These are phyloP conservation scores for Caenorhabditis sp. DNA, from an alignment of 2,888 invertebrate genomes.

Conservation along the genomic window DNA sequence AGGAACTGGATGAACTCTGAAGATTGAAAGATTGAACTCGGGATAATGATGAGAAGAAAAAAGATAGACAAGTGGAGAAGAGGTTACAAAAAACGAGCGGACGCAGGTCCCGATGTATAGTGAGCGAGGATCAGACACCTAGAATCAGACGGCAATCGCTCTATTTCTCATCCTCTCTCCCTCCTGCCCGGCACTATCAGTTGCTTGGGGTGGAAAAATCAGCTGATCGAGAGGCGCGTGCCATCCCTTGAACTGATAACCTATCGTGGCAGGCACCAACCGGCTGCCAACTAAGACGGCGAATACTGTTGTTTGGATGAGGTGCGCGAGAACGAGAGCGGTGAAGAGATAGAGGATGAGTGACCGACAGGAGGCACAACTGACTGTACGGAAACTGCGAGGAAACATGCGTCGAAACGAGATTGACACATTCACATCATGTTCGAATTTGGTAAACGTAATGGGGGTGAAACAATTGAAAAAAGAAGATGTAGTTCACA, in stretches of 20 bases:
- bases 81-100: slow-evolving; percentile 44
- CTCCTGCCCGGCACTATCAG: slow-evolving; percentile 52
- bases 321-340: slow-evolving; percentile 54
- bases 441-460: slow-evolving; percentile 43
- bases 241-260: slow-evolving; percentile 61
- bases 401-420: slow-evolving; percentile 51
- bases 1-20: slow-evolving; percentile 27
- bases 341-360: slow-evolving; percentile 49
- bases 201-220: slow-evolving; percentile 52
- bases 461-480: slow-evolving; percentile 22
- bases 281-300: slow-evolving; percentile 43
- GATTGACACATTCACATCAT: slow-evolving; percentile 52
- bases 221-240: slow-evolving; percentile 59
- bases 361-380: slow-evolving; percentile 49
- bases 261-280: slow-evolving; percentile 61
- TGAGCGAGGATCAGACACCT: slow-evolving; percentile 54
- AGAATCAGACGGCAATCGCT: slow-evolving; percentile 47
- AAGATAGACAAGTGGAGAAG: too few relatives aligned
- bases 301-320: slow-evolving; percentile 48
- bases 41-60: slow-evolving; percentile 29
- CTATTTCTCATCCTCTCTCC: slow-evolving; percentile 56
- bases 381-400: slow-evolving; percentile 38
- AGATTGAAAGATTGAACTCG: slow-evolving; percentile 39
- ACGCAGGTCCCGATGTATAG: slow-evolving; percentile 16
- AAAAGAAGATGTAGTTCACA: slow-evolving; percentile 1